These are phyloP conservation scores for Nomada goodeniana DNA, from an alignment of 2,888 invertebrate genomes.

Conservation along the genomic window DNA sequence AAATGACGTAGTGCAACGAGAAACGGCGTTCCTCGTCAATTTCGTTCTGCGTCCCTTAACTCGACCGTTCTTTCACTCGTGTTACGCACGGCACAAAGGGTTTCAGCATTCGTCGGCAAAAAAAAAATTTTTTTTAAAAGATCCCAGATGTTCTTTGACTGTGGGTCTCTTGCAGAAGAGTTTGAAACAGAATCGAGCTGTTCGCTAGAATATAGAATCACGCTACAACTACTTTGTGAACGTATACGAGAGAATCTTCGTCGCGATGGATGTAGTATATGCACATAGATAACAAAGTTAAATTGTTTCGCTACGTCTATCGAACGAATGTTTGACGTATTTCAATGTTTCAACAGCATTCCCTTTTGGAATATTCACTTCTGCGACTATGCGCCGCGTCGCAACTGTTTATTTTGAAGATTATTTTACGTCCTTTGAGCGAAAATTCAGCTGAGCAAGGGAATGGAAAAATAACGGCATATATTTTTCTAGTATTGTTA, in stretches of 20 bases:
- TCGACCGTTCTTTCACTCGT: slow-evolving; percentile 34
- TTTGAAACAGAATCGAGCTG: slow-evolving; percentile 3
- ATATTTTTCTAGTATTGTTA: too few relatives aligned
- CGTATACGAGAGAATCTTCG: not conserved
- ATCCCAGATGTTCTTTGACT: slow-evolving; percentile 12
- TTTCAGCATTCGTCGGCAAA: slow-evolving; percentile 20
- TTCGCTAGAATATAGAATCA: not conserved
- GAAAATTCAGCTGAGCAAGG: too few relatives aligned
- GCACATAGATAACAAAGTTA: not conserved
- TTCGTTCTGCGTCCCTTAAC: slow-evolving; percentile 26
- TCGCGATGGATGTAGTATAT: too few relatives aligned
- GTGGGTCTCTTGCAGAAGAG: not conserved
- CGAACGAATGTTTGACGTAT: not conserved
- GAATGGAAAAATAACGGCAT: too few relatives aligned
- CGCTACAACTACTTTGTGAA: not conserved
- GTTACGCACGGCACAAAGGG: slow-evolving; percentile 48
- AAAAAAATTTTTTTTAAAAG: not conserved
- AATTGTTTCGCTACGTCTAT: not conserved
- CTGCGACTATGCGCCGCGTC: too few relatives aligned
- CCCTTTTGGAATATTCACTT: not conserved
- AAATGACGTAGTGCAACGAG: slow-evolving; percentile 32
- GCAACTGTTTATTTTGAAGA: too few relatives aligned
- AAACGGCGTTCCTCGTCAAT: slow-evolving; percentile 55
- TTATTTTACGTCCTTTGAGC: too few relatives aligned
- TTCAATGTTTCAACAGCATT: too few relatives aligned